Conservation (phyloP, 2,888 invertebrate genomes). For the Cryptus armator region DNA sequence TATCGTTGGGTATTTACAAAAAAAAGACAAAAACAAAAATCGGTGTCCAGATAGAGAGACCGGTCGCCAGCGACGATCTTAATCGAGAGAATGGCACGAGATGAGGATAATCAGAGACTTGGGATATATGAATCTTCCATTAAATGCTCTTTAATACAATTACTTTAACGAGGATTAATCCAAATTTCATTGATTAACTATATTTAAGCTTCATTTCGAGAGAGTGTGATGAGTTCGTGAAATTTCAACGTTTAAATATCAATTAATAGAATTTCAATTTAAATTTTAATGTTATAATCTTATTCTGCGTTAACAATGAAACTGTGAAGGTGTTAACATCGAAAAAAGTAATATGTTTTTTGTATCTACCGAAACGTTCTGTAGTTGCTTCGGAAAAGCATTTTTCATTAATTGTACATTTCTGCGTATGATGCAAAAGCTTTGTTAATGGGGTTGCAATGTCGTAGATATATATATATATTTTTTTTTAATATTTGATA, state of each 20-base stretch:
- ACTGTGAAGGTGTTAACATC: too few species aligned
- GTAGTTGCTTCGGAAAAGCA: too few species aligned
- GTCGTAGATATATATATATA: too few species aligned
- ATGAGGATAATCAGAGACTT: constrained; percentile 12
- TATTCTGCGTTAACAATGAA: too few species aligned
- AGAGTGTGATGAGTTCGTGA: neutral
- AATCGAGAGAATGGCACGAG: constrained; percentile 21
- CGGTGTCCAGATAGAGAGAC: constrained; percentile 31
- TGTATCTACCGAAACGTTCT: too few species aligned
- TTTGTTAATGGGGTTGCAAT: too few species aligned
- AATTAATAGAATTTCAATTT: too few species aligned
- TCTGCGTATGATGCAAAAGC: too few species aligned
- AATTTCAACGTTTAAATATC: too few species aligned
- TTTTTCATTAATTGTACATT: too few species aligned
- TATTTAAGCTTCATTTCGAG: neutral
- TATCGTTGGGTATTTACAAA: constrained; percentile 56
- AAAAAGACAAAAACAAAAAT: constrained; percentile 29
- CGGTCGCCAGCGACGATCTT: constrained; percentile 2
- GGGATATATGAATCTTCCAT: constrained; percentile 55
- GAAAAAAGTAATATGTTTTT: too few species aligned
- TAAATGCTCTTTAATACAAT: constrained; percentile 42
- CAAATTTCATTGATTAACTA: neutral
- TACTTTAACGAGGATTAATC: neutral
- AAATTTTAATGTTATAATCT: too few species aligned
- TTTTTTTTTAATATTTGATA: neutral